Base-by-base conservation (phyloP, 2,888 invertebrate genomes). In the Neria commutata region DNA sequence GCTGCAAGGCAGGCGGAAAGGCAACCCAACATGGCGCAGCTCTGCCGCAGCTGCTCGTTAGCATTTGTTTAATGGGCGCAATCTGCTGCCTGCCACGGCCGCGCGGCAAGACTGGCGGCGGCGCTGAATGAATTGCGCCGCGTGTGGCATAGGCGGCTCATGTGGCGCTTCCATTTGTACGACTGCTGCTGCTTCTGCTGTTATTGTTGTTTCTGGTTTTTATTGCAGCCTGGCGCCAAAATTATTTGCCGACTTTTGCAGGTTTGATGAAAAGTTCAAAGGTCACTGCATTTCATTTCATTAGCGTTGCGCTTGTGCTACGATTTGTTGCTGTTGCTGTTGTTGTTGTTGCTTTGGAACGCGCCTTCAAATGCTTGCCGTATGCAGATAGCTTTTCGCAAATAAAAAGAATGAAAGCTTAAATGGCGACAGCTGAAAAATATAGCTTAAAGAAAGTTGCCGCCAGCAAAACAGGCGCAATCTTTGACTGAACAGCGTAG, bases 161-260 rank as follows among this genome's bases (percentile, higher is more conserved):
- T 37, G 42, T 21, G 42, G 42, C 42, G 17, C 19, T 42, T 17
- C 42, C 16, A n/a, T 8, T 42, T 19, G n/a, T n/a, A n/a, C n/a
- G n/a, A n/a, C n/a, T n/a, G n/a, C n/a, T n/a, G n/a, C n/a, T n/a
- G 42, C 42, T 17, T n/a, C 37, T 42, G 17, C 14, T 17, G 19
- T 42, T 42, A 37, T n/a, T 14, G 37, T 42, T 42, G 42, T 42
- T 37, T 8, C n/a, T 37, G 37, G 17, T 19, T 42, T 42, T 42
- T 42, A 42, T 42, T 8, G 42, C 21, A 19, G 42, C 42, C 17
- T 42, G 42, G 42, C 42, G 42, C 42, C 42, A 42, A 42, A 42
- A 19, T 21, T 42, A 42, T 42, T 42, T 42, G 21, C 21, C 42
- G 42, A 42, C 42, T 19, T 42, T n/a, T 42, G 6, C 5, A 42